A percentile compares a stretch with the other conserved stretches of the same genome.
phyloP scores from a whole-genome alignment of 2,113 vertebrate genomes.

The Diadophis punctatus region DNA sequence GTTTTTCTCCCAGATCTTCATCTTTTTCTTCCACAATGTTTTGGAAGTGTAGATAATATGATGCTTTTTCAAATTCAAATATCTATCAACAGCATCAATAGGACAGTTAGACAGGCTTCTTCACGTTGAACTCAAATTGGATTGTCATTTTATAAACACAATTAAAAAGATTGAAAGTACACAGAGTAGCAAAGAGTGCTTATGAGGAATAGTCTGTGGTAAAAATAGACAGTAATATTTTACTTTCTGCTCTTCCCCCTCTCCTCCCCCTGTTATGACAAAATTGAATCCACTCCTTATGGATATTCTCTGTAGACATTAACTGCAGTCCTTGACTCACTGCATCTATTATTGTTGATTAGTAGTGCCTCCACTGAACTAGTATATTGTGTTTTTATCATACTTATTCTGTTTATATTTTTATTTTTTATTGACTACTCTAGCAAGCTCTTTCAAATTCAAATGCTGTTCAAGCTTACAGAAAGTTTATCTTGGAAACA shows the following conservation, averaged over 20 bases:
- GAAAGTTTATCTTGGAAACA: conserved; percentile 43
- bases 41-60: too few species aligned
- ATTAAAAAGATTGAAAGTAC: not conserved
- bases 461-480: conserved; percentile 25
- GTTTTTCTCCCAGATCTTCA: too few species aligned
- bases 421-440: conserved; percentile 26
- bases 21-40: too few species aligned
- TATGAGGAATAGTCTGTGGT: not conserved
- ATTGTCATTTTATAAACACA: not conserved
- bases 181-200: not conserved
- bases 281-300: not conserved
- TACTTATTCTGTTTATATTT: conserved; percentile 21
- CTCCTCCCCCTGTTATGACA: not conserved
- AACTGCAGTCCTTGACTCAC: conserved; percentile 21
- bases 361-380: conserved; percentile 13
- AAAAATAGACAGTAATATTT: not conserved
- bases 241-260: not conserved
- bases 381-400: conserved; percentile 34
- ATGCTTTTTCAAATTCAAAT: not conserved
- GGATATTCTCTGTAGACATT: conserved; percentile 1
- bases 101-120: not conserved
- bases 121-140: not conserved
- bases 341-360: conserved; percentile 26
- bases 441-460: conserved; percentile 31
- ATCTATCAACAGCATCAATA: not conserved